Evolutionary conservation across 2,113 vertebrate species (phyloP).

Genomic region (Clarias macrocephalus): DNA sequence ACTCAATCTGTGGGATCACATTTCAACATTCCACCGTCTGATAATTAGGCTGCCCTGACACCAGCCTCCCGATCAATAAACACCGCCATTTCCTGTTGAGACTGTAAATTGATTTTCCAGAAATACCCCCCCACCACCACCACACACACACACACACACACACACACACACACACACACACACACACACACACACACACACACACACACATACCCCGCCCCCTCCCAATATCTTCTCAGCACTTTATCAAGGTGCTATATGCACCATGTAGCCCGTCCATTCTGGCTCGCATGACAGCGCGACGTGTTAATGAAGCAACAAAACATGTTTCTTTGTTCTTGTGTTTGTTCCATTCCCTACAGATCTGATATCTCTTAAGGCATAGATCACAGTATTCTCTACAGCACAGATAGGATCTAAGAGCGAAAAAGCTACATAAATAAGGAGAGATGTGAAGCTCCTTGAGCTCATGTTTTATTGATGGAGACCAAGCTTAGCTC

Average conservation of each 20-base stretch:
- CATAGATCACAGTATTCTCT: conserved; percentile 52
- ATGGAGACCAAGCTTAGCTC: conserved; percentile 41
- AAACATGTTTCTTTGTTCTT: background rate
- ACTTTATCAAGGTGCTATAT: conserved; percentile 40
- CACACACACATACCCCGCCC: background rate
- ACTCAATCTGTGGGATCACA: background rate
- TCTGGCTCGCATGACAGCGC: background rate
- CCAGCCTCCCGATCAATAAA: conserved; percentile 12
- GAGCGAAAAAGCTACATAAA: conserved; percentile 46
- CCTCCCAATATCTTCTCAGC: conserved; percentile 29
- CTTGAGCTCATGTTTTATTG: conserved; percentile 57
- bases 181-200: too few relatives aligned
- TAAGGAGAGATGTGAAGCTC: conserved; percentile 42
- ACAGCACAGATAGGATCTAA: conserved; percentile 48
- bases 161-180: too few relatives aligned
- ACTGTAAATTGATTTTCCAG: conserved; percentile 47
- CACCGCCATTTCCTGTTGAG: background rate
- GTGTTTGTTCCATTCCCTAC: background rate
- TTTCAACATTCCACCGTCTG: background rate
- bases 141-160: too few relatives aligned
- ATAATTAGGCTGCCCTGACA: conserved; percentile 13
- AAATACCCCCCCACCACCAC: background rate
- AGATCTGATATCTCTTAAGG: conserved; percentile 54
- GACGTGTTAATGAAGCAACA: conserved; percentile 43
- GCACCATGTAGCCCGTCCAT: background rate